Conservation (phyloP, 2,113 vertebrate genomes). For the Mormoops blainvillei region DNA sequence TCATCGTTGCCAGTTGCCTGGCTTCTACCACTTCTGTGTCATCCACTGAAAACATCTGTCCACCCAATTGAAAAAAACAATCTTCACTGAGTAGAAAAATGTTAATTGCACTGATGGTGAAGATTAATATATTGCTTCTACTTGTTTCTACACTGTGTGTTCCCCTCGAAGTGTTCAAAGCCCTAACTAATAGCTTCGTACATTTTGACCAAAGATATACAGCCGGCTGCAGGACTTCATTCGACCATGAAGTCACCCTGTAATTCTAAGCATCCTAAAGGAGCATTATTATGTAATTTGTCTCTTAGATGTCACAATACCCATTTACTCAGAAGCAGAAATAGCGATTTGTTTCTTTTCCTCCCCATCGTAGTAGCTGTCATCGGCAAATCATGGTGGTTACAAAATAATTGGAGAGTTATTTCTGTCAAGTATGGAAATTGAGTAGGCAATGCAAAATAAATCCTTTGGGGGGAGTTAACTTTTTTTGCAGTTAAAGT, state of each 20-base stretch:
- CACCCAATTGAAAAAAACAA: not conserved
- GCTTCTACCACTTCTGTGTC: not conserved
- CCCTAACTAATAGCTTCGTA: not conserved
- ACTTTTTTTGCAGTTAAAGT: not conserved
- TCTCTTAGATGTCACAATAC: not conserved
- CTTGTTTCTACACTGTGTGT: not conserved
- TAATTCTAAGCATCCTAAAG: conserved; percentile 12
- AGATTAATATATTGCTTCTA: not conserved
- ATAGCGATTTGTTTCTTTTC: not conserved
- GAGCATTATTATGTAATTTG: not conserved
- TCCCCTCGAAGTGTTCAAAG: not conserved
- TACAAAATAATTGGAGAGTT: conserved; percentile 11
- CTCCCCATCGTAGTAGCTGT: not conserved
- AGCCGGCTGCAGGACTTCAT: not conserved
- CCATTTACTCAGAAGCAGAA: conserved; percentile 18
- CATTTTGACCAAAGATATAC: not conserved
- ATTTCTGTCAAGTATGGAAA: conserved; percentile 21
- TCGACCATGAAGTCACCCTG: not conserved
- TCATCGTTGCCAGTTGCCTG: not conserved
- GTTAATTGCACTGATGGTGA: not conserved
- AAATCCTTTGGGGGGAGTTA: not conserved
- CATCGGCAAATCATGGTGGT: not conserved
- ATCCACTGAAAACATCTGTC: not conserved
- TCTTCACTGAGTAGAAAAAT: not conserved
- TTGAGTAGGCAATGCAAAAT: not conserved